Percentiles rank a stretch among this genome's conserved stretches.
Conservation (phyloP, 2,888 invertebrate species). For the Lasioglossum figueresi region DNA sequence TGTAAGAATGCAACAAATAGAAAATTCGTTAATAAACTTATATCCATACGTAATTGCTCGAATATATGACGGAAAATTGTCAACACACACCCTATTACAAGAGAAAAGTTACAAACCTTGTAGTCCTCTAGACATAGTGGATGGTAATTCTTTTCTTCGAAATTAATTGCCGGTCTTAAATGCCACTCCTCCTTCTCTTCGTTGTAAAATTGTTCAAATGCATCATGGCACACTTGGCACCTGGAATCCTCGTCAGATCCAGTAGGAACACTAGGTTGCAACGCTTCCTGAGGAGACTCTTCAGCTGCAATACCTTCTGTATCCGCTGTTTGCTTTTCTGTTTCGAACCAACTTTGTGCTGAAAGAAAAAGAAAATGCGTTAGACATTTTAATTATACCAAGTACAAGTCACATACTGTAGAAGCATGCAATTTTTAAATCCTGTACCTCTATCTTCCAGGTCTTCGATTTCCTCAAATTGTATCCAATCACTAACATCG, state of each 20-base stretch:
- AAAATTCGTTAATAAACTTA: constrained; percentile 65
- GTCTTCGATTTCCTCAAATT: constrained; percentile 97
- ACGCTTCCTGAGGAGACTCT: constrained; percentile 86
- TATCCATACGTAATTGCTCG: constrained; percentile 28
- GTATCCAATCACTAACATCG: constrained; percentile 95
- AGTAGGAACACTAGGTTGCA: constrained; percentile 90
- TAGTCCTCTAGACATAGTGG: constrained; percentile 95
- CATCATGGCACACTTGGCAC: constrained; percentile 96
- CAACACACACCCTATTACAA: constrained; percentile 13
- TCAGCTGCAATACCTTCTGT: constrained; percentile 85
- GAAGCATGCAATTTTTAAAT: neutral
- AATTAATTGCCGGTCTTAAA: constrained; percentile 91
- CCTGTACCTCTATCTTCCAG: constrained; percentile 91
- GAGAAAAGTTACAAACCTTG: constrained; percentile 85
- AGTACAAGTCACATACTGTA: neutral
- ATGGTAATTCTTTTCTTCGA: constrained; percentile 93
- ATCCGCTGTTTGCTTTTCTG: constrained; percentile 87
- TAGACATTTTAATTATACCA: neutral
- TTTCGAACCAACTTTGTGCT: constrained; percentile 96
- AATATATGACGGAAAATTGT: constrained; percentile 33
- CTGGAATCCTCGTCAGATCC: constrained; percentile 88
- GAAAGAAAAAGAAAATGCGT: neutral
- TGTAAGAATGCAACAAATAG: constrained; percentile 75
- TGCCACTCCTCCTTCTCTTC: constrained; percentile 99
- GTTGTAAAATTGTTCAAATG: constrained; percentile 97